Percentiles rank a stretch among this genome's conserved stretches.
These are phyloP conservation scores for Heliconius eleuchia DNA, from an alignment of 1,140 invertebrate species.

Conservation along the genomic window DNA sequence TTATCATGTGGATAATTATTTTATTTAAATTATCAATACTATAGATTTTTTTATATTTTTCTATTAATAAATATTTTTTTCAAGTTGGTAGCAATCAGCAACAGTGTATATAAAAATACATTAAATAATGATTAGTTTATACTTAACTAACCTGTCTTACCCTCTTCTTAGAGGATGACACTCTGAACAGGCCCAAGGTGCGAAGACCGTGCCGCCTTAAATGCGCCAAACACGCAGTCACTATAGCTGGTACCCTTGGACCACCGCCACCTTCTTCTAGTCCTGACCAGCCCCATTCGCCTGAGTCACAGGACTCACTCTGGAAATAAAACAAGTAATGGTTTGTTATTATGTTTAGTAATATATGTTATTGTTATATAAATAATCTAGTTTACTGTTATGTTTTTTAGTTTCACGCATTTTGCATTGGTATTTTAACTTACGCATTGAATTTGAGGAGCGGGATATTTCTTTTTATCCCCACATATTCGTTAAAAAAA, in stretches of 20 bases:
- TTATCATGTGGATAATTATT: no score
- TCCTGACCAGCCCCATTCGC: conserved; percentile 81
- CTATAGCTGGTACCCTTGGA: conserved; percentile 86
- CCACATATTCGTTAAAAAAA: no score
- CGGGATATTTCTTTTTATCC: no score
- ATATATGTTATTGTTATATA: no score
- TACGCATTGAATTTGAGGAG: no score
- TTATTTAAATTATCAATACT: no score
- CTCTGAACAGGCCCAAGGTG: conserved; percentile 93
- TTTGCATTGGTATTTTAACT: no score
- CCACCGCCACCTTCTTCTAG: conserved; percentile 67
- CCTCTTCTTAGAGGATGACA: conserved; percentile 94
- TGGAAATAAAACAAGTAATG: conserved; percentile 53
- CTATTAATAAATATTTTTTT: background rate
- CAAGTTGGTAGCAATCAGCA: background rate
- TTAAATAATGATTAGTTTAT: background rate
- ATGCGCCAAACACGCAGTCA: conserved; percentile 90
- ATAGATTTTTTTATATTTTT: no score
- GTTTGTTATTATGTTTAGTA: background rate
- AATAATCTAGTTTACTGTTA: no score
- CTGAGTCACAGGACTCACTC: conserved; percentile 87
- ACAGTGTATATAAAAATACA: background rate
- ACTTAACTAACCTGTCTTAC: conserved; percentile 88
- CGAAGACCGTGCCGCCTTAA: conserved; percentile 89
- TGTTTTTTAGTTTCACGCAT: no score